A percentile compares a stretch with the other conserved stretches of the same genome.
These are phyloP conservation scores for Lepus timidus DNA, from an alignment of 2,113 vertebrate genomes.

Conservation along the genomic window DNA sequence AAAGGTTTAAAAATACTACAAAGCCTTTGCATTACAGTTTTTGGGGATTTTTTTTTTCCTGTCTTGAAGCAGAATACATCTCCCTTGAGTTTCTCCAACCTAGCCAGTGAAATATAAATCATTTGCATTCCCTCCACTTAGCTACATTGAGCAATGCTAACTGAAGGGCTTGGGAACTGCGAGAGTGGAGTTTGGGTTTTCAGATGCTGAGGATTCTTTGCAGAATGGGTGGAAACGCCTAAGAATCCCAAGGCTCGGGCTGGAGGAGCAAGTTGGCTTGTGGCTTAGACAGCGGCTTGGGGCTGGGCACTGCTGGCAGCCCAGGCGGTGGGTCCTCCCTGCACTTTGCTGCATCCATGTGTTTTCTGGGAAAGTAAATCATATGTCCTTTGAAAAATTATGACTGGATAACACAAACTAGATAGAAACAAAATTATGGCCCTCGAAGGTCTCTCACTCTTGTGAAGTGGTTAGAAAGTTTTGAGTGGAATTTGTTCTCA, in stretches of 20 bases:
- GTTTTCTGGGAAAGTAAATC: conserved; percentile 63
- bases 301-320: neutral
- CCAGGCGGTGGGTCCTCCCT: neutral
- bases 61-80: conserved; percentile 83
- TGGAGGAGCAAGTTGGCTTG: conserved; percentile 34
- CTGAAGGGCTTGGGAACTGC: conserved; percentile 76
- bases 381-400: conserved; percentile 48
- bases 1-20: conserved; percentile 87
- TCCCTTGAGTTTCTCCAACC: conserved; percentile 82
- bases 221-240: conserved; percentile 26
- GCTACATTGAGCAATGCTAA: conserved; percentile 76
- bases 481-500: conserved; percentile 73
- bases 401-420: conserved; percentile 70
- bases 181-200: conserved; percentile 64
- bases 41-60: conserved; percentile 60
- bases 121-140: conserved; percentile 77
- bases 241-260: neutral
- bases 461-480: conserved; percentile 83
- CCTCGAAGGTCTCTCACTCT: conserved; percentile 45
- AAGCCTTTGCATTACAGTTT: conserved; percentile 84
- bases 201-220: conserved; percentile 55
- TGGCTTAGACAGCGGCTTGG: neutral
- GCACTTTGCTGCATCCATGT: neutral
- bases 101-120: conserved; percentile 83
- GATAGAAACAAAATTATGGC: neutral